Base-by-base conservation (phyloP, 2,888 invertebrate species). In the Diachrysia chrysitis region DNA sequence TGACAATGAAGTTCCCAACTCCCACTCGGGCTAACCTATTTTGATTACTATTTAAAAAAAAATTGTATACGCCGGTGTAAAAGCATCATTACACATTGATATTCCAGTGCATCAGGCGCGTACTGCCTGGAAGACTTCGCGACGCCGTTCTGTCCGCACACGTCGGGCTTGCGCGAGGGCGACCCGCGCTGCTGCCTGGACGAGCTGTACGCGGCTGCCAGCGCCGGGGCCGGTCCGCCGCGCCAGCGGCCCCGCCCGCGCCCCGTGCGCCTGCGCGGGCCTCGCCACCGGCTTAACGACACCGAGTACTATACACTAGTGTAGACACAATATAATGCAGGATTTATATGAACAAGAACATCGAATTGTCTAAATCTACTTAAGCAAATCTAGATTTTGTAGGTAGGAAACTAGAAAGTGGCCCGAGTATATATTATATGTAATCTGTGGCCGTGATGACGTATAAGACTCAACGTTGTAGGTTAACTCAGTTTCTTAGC, bases 121-220 rank as follows among this genome's bases (percentile, higher is more conserved):
- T 97, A 97, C 86, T 97, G 97, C 83, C 87, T 97, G 10, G 96
- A 96, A 69, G 96, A 96, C 76, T 94, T 94, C 73, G 90, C 95
- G 56, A 96, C 97, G 0, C 98, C 98, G 0, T 98, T 97, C 91
- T 98, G 98, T 85, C 97, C 97, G 0, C 91, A 91, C 89, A 78
- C 93, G 89, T 77, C 96, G 0, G 97, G 96, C 75, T 96, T 97
- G 81, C 96, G 96, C 0, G 95, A 92, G 29, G 92, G 97, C 17
- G 97, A 97, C 89, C 89, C 94, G 25, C 96, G 97, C 72, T 98
- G 97, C 85, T 98, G 97, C 78, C 92, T 97, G 7, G 95, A 95
- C 79, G 88, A 87, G 57, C 92, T 90, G 77, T 94, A 94, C 89
- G 93, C 89, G 16, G 92, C 90, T 16, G 95, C 94, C 0, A 90